Conservation (phyloP, 2,113 vertebrate genomes). For the Xenotilapia flavipinnis region DNA sequence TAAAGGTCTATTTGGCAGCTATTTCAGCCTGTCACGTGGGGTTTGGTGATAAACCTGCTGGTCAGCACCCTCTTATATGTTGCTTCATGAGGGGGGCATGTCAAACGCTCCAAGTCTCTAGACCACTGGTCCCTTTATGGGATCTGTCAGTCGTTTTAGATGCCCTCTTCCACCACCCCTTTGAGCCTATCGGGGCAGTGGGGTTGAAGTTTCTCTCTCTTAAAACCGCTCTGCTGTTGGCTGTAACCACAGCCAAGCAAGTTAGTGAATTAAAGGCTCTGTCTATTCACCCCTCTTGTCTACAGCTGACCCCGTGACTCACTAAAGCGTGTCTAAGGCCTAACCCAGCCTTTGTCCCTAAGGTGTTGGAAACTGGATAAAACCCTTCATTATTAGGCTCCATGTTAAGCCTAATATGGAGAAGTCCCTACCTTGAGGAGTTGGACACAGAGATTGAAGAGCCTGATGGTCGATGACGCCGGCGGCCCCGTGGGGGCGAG, state of each 20-base stretch:
- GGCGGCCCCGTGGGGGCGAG: conserved; percentile 83
- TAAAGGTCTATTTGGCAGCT: background rate
- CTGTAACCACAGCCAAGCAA: background rate
- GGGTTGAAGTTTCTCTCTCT: background rate
- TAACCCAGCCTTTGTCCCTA: background rate
- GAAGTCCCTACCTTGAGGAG: conserved; percentile 82
- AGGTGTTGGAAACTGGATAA: background rate
- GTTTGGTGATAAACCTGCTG: background rate
- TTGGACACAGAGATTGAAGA: conserved; percentile 90
- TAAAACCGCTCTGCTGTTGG: background rate
- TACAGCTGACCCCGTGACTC: background rate
- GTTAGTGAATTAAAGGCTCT: background rate
- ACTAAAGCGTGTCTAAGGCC: background rate
- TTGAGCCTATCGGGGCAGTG: background rate
- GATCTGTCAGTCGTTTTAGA: too few species aligned
- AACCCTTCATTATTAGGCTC: background rate
- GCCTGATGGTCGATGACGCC: conserved; percentile 84
- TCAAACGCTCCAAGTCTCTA: background rate
- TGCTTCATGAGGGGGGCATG: background rate
- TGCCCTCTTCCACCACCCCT: too few species aligned
- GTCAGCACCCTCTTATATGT: background rate
- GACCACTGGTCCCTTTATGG: background rate
- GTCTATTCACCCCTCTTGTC: background rate
- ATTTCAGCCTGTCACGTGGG: background rate
- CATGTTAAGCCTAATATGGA: background rate